Conservation (phyloP, 2,797 vertebrate species). For the Zenarchopterus dispar region DNA sequence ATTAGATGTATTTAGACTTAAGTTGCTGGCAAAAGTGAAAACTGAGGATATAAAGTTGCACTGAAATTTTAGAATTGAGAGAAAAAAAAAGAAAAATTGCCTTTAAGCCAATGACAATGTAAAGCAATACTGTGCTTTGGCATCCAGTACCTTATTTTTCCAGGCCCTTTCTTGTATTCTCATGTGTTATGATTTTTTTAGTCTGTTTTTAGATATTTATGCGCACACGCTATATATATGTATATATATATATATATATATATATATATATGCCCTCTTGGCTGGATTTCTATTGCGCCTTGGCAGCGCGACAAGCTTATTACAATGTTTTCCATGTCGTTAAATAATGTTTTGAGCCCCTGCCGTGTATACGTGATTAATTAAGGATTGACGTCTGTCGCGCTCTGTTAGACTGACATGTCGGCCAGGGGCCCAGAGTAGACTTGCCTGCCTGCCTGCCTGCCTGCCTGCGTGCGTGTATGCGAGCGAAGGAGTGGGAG, state of each 20-base stretch:
- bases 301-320: conserved; percentile 83
- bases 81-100: background rate
- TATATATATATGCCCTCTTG: conserved; percentile 54
- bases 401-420: conserved; percentile 76
- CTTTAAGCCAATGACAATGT: conserved; percentile 45
- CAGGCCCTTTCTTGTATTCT: conserved; percentile 64
- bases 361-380: conserved; percentile 79
- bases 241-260: conserved; percentile 20
- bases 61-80: conserved; percentile 3
- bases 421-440: conserved; percentile 69
- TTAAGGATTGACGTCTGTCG: conserved; percentile 79
- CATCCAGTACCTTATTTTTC: conserved; percentile 51
- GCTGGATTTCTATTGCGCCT: conserved; percentile 68
- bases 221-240: background rate
- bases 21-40: background rate
- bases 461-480: conserved; percentile 20
- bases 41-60: conserved; percentile 6
- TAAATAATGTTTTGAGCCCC: conserved; percentile 82
- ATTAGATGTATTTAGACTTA: conserved; percentile 2
- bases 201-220: background rate
- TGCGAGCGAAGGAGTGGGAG: conserved; percentile 72
- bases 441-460: conserved; percentile 52
- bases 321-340: conserved; percentile 84
- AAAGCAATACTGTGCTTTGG: conserved; percentile 59
- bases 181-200: conserved; percentile 27